Percentiles rank a stretch among this genome's conserved stretches.
Evolutionary conservation across 2,797 vertebrate species (phyloP).

Genomic region (Tarsius wallacei): DNA sequence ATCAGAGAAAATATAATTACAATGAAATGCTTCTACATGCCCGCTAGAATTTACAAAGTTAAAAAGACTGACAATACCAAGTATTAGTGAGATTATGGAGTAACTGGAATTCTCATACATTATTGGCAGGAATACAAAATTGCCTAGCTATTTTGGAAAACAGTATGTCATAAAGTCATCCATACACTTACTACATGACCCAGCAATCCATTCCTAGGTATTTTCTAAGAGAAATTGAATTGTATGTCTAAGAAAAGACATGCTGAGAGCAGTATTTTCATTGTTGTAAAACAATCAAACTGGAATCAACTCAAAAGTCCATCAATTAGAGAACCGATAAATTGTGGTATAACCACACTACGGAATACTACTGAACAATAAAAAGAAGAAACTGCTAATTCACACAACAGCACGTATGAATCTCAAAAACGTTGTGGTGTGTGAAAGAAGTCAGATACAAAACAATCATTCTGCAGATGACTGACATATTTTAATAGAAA

Average conservation of each 20-base stretch:
- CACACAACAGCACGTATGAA: background rate
- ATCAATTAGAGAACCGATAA: background rate
- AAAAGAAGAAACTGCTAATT: too few species aligned
- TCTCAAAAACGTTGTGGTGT: background rate
- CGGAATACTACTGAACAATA: background rate
- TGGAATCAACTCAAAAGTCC: background rate
- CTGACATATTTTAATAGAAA: background rate
- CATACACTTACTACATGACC: background rate
- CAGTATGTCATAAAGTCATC: background rate
- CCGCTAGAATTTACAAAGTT: background rate
- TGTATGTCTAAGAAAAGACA: background rate
- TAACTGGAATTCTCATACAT: background rate
- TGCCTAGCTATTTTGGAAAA: background rate
- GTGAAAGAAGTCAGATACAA: background rate
- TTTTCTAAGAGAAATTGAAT: background rate
- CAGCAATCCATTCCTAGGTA: background rate
- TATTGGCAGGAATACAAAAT: background rate
- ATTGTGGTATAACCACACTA: background rate
- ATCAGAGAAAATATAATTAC: background rate
- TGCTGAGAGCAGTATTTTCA: background rate
- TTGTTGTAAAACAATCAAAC: background rate
- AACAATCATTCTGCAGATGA: background rate
- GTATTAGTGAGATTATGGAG: background rate
- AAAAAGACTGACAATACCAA: background rate
- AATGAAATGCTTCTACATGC: background rate